Base-by-base conservation (phyloP, 2,888 invertebrate species). In the Watsonalla binaria region DNA sequence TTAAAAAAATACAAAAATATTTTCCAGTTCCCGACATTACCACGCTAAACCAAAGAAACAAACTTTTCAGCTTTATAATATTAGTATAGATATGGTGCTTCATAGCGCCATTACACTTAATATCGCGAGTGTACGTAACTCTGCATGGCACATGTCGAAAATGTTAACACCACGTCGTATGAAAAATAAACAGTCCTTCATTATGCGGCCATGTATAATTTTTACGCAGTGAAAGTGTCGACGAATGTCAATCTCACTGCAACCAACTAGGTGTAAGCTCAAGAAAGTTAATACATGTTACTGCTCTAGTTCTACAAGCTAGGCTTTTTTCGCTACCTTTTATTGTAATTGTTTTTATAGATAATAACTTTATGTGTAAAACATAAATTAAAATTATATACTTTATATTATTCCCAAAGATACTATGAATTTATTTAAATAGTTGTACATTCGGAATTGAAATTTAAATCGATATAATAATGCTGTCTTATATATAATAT, bases 241-340 rank as follows among this genome's bases (percentile, higher is more conserved):
- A 7, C 13, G 9, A 9, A 8, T 47, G 47, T 47, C 14, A 42
- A 42, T 42, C 42, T 42, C 42, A 42, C 42, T 5, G 8, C 11
- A 42, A 8, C 42, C 42, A 42, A 5, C 42, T 42, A 42, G 5
- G 42, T 42, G 42, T 42, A 11, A 42, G 42, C 8, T 8, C 6
- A 42, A 11, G 42, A 42, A 51, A 51, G 46, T 51, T 51, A 51
- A 35, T 45, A 46, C 35, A 51, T 35, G 11, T 14, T 46, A 11
- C 2, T 11, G 42, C 42, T 42, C 8, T 5, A 42, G 42, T 42
- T 8, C 11, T 5, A 5, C 5, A 42, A 11, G 42, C 42, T 42
- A 0, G 42, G 11, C 11, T 42, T 11, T 7, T 11, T 8, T 8
- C 37, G 37, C 9, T 8, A 37, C 5, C 37, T 37, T 37, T 24